A percentile compares a stretch with the other conserved stretches of the same genome.
phyloP scores from a whole-genome alignment of 1,140 invertebrate species.

The Grapholita molesta region DNA sequence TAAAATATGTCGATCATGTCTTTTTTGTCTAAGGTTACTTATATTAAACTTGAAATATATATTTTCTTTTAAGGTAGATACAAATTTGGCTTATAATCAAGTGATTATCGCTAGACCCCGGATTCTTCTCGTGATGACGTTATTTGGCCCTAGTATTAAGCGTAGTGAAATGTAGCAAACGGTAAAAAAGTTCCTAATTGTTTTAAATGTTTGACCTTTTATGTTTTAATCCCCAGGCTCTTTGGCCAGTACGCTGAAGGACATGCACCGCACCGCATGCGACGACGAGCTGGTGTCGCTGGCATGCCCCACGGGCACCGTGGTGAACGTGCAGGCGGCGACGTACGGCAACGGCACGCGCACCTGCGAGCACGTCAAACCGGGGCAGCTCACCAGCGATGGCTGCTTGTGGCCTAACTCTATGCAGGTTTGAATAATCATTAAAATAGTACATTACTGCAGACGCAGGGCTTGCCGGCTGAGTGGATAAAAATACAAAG shows the following conservation, averaged over 20 bases:
- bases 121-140: too few relatives aligned
- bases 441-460: not conserved
- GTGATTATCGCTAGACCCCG: too few relatives aligned
- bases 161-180: too few relatives aligned
- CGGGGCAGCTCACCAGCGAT: conserved; percentile 43
- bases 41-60: too few relatives aligned
- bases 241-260: conserved; percentile 90
- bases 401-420: conserved; percentile 73
- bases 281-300: conserved; percentile 90
- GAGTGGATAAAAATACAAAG: too few relatives aligned
- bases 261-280: conserved; percentile 90
- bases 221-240: conserved; percentile 66
- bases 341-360: conserved; percentile 59
- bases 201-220: not conserved
- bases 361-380: conserved; percentile 71
- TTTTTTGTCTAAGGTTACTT: too few relatives aligned
- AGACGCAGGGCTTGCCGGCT: too few relatives aligned
- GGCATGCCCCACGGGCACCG: conserved; percentile 89
- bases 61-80: too few relatives aligned
- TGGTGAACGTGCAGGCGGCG: conserved; percentile 89
- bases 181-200: too few relatives aligned
- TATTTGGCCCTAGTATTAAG: too few relatives aligned
- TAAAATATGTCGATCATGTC: too few relatives aligned
- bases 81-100: too few relatives aligned
- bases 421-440: conserved; percentile 71